Evolutionary conservation across 2,113 vertebrate genomes (phyloP).

Genomic region (Dissostichus mawsoni): DNA sequence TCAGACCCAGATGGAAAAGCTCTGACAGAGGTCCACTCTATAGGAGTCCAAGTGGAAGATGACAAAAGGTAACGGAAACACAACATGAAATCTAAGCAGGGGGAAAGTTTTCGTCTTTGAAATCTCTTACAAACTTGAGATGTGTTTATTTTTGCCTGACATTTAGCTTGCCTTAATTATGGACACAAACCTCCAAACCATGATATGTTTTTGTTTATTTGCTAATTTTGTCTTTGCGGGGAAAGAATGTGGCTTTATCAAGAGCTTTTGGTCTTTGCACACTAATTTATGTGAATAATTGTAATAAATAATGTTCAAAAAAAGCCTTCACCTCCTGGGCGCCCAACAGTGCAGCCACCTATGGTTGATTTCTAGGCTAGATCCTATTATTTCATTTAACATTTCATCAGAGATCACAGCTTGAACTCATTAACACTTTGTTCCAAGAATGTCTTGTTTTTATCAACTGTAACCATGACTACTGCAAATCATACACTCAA

Average conservation of each 20-base stretch:
- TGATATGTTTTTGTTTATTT: conserved; percentile 42
- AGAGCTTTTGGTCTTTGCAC: conserved; percentile 32
- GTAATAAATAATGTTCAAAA: conserved; percentile 48
- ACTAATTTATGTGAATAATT: conserved; percentile 74
- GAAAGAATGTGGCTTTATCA: conserved; percentile 61
- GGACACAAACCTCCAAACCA: conserved; percentile 29
- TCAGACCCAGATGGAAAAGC: conserved; percentile 93
- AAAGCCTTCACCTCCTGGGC: conserved; percentile 50
- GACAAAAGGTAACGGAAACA: conserved; percentile 90
- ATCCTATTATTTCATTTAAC: conserved; percentile 75
- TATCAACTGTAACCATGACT: conserved; percentile 66
- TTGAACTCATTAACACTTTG: conserved; percentile 64
- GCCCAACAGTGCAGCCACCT: conserved; percentile 61
- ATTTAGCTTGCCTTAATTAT: conserved; percentile 55
- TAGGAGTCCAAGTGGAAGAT: conserved; percentile 98
- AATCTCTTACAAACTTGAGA: conserved; percentile 9
- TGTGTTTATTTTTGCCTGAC: conserved; percentile 48
- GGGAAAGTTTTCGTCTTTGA: background rate
- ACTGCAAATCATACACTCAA: conserved; percentile 57
- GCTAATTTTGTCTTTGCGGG: conserved; percentile 33
- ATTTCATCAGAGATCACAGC: conserved; percentile 80
- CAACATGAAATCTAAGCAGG: background rate
- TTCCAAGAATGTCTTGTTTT: conserved; percentile 62
- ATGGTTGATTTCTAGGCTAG: conserved; percentile 69
- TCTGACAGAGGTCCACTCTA: conserved; percentile 96